Percentiles rank a stretch among this genome's conserved stretches.
These are phyloP conservation scores for Ridgeia piscesae DNA, from an alignment of 1,140 invertebrate species.

Conservation along the genomic window DNA sequence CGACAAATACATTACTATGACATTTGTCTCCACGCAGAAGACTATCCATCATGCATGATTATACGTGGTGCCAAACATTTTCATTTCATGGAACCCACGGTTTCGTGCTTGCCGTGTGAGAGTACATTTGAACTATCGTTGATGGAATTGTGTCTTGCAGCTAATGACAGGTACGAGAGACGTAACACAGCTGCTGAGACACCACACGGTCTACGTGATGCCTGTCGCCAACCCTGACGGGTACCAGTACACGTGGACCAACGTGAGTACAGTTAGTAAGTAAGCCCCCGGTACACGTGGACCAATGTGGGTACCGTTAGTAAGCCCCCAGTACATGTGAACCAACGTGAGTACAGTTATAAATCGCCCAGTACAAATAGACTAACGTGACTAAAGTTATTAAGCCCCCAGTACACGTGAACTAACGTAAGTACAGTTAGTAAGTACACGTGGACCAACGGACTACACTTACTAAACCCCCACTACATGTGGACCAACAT, in stretches of 20 bases:
- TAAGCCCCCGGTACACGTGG: not conserved
- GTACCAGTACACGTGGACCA: slow-evolving; percentile 51
- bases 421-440: not conserved
- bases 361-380: not conserved
- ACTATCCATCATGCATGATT: no score
- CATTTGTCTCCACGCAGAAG: no score
- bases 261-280: slow-evolving; percentile 25
- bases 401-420: not conserved
- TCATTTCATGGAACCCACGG: not conserved
- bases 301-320: not conserved
- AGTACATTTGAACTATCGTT: not conserved
- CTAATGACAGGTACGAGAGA: not conserved
- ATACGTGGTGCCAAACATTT: no score
- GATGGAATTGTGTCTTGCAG: slow-evolving; percentile 18
- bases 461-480: not conserved
- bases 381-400: not conserved
- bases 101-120: not conserved
- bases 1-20: no score
- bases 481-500: not conserved
- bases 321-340: not conserved
- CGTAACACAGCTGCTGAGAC: slow-evolving; percentile 42
- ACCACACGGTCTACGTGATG: slow-evolving; percentile 54
- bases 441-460: not conserved
- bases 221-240: slow-evolving; percentile 59
- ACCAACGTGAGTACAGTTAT: not conserved